Base-by-base conservation (phyloP, 2,888 invertebrate genomes). In the Euplexia lucipara region DNA sequence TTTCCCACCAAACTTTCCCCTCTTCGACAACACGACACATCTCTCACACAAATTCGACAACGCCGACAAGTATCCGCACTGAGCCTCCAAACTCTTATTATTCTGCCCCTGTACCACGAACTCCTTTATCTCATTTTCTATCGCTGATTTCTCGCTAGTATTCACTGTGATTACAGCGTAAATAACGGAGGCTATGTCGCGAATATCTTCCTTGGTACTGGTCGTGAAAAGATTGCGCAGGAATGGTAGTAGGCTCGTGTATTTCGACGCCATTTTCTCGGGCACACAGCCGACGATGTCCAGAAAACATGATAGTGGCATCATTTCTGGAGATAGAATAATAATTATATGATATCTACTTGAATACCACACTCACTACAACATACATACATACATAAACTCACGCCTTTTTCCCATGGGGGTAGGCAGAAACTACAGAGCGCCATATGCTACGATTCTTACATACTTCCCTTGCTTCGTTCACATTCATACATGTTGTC, bases 281-380 rank as follows among this genome's bases (percentile, higher is more conserved):
- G 98, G 97, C 10, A 97, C 96, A 67, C 98, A 97, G 42, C 98
- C 98, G n/a, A 98, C 95, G 22, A 98, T 95, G 91, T 99, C 98
- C 77, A 98, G 94, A 85, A 99, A 95, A 79, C 98, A 98, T 60
- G 97, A 97, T 56, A 98, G 89, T 0, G 97, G 94, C 91, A 96
- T 96, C 47, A 96, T 87, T 82, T 96, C 97, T 97, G 86, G 2
- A 88, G 86, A 63, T 30, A 52, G 12, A 44, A 39, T n/a, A n/a
- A n/a, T n/a, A n/a, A n/a, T n/a, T n/a, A n/a, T n/a, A n/a, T n/a
- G n/a, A n/a, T n/a, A n/a, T n/a, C n/a, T n/a, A n/a, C n/a, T n/a
- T n/a, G n/a, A n/a, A n/a, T n/a, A n/a, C n/a, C n/a, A n/a, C n/a
- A n/a, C n/a, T n/a, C n/a, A n/a, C n/a, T n/a, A n/a, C n/a, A n/a